Base-by-base conservation (phyloP, 2,797 vertebrate species). In the Siniperca scherzeri region DNA sequence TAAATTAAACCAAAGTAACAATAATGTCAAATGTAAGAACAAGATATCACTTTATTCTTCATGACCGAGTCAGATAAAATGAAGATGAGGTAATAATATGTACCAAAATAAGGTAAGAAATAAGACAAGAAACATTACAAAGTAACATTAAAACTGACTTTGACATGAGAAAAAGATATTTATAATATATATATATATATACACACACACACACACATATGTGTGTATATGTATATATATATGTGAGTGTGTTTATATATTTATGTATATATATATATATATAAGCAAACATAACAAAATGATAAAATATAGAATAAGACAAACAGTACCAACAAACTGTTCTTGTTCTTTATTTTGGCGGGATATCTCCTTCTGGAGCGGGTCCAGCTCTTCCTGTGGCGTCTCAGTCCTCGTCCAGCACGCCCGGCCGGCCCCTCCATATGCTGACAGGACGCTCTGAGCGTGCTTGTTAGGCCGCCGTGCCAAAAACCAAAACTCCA, bases 401-500 rank as follows among this genome's bases (percentile, higher is more conserved):
- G 87, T 38, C 78, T 70, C 78, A 44, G 27, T 64, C 78, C 62
- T 83, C 16, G 22, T 87, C 83, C 89, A 84, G 82, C 75, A 85
- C 44, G 30, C 83, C 77, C 25, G 80, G 77, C 74, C 79, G 9
- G 77, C 85, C 84, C 65, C 76, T 86, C 91, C 93, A 91, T 93
- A 93, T 92, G 93, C 83, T 61, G 73, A 87, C 87, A 90, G 89
- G 87, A 87, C 80, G 78, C 87, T 87, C 68, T 11, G 82, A 85
- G 80, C 52, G 4, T 9, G 36, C 80, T 78, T 61, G 64, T 87
- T 91, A 84, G 74, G 48, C 80, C 38, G 3, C 44, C 0, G 11
- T 85, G 91, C 89, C 91, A 93, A 89, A 80, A 73, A 19, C 16
- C 40, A 55, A 33, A 68, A 70, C 74, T 83, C 83, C 90, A 94